These are phyloP conservation scores for Dinoponera quadriceps DNA, from an alignment of 1,140 invertebrate genomes.

Conservation along the genomic window DNA sequence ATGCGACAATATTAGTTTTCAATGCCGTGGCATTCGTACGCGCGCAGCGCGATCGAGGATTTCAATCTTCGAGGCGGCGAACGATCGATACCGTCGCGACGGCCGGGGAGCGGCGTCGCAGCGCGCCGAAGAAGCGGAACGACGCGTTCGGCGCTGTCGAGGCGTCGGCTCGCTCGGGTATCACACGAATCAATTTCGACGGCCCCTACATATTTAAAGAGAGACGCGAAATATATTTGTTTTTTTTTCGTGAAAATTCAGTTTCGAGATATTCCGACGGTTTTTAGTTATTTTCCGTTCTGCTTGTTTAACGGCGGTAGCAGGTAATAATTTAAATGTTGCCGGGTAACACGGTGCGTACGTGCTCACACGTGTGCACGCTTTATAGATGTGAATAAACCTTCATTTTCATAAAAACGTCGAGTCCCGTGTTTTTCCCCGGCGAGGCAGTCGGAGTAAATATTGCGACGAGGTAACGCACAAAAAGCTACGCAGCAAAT, in stretches of 20 bases:
- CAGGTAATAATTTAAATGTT: too few species aligned
- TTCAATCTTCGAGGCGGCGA: constrained; percentile 6
- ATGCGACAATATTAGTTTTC: constrained; percentile 46
- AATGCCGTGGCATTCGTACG: constrained; percentile 6
- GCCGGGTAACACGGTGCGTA: not conserved
- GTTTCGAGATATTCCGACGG: too few species aligned
- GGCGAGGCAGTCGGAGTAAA: not conserved
- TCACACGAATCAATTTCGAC: too few species aligned
- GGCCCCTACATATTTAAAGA: too few species aligned
- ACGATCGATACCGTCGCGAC: constrained; percentile 7
- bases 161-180: too few species aligned
- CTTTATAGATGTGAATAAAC: not conserved
- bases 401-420: constrained; percentile 15
- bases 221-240: too few species aligned
- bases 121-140: too few species aligned
- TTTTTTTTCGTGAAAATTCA: too few species aligned
- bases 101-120: not conserved
- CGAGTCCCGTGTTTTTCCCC: not conserved
- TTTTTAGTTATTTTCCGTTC: too few species aligned
- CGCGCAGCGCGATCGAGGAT: constrained; percentile 6
- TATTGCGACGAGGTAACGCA: not conserved
- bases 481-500: not conserved
- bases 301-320: too few species aligned
- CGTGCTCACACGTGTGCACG: not conserved
- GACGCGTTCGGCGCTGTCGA: too few species aligned